Base-by-base conservation (phyloP, 2,797 vertebrate genomes). In the Calcarius lapponicus region DNA sequence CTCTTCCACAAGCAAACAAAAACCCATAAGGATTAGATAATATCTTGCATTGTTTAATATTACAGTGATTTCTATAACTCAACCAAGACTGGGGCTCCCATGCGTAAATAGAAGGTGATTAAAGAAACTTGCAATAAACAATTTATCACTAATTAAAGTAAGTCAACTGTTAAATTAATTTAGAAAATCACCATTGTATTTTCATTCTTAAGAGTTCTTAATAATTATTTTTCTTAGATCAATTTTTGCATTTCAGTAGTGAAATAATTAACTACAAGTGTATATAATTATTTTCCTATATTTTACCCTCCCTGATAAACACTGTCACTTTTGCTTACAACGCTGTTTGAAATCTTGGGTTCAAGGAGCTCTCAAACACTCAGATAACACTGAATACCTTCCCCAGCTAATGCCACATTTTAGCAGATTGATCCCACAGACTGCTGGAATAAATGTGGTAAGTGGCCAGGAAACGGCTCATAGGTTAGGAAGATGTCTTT, bases 91-190 rank as follows among this genome's bases (percentile, higher is more conserved):
- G 28, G 29, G 51, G 4, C 54, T 93, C 54, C 58, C 73, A 84
- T 66, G 51, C 4, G 2, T 72, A 86, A 95, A 87, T 31, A 79
- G 38, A 71, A 73, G 11, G 54, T 65, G 69, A 92, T 93, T 95
- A 89, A 87, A 90, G 66, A 69, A 91, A 90, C 58, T 94, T 79
- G 36, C 58, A 92, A 38, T 81, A 93, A 95, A 92, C 86, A 93
- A 61, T 95, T 96, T 97, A 60, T 76, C 66, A 62, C 29, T 93
- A 92, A 92, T 91, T 93, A 90, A 91, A 95, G 20, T n/a, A 88
- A 93, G 57, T 61, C 94, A 96, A 43, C 60, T 84, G 86, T 93
- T 89, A 94, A 94, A 95, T 95, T 80, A 88, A 78, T 89, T 95
- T 93, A 93, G 65, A 95, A 92, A 82, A 86, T 43, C 64, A 11